These are phyloP conservation scores for Clarias fuscus DNA, from an alignment of 2,797 vertebrate species.

Conservation along the genomic window DNA sequence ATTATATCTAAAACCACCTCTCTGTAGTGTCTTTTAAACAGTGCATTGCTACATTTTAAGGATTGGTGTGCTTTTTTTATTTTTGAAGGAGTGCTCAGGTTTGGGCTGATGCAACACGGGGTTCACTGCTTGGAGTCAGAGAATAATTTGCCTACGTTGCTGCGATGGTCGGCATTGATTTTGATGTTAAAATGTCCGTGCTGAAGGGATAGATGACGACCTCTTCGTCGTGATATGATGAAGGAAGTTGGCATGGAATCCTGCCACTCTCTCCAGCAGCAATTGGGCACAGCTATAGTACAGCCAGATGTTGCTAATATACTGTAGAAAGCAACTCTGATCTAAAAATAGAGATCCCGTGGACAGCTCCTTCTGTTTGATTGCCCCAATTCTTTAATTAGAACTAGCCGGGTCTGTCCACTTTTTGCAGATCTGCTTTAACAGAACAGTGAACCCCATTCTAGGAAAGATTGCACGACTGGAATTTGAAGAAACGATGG, in stretches of 20 bases:
- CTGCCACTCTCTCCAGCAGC: background rate
- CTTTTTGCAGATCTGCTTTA: conserved; percentile 31
- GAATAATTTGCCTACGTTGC: conserved; percentile 32
- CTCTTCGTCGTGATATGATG: conserved; percentile 24
- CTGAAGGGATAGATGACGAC: conserved; percentile 46
- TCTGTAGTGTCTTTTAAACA: conserved; percentile 67
- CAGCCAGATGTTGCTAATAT: conserved; percentile 28
- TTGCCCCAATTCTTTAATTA: conserved; percentile 36
- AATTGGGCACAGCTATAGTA: background rate
- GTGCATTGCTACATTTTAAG: conserved; percentile 59
- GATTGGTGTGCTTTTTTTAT: conserved; percentile 27
- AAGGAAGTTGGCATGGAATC: conserved; percentile 23
- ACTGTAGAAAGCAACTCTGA: conserved; percentile 1
- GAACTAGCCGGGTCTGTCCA: conserved; percentile 19
- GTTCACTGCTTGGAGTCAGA: conserved; percentile 7
- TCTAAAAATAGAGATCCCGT: conserved; percentile 20
- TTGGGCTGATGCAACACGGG: conserved; percentile 41
- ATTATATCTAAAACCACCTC: conserved; percentile 64
- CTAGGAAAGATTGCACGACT: conserved; percentile 10
- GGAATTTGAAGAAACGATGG: conserved; percentile 16
- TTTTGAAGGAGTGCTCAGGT: conserved; percentile 47
- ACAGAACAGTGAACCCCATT: conserved; percentile 17
- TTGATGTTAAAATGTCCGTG: conserved; percentile 51
- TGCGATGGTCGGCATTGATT: conserved; percentile 49
- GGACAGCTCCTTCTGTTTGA: background rate